Base-by-base conservation (phyloP, 2,113 vertebrate genomes). In the Tichodroma muraria region DNA sequence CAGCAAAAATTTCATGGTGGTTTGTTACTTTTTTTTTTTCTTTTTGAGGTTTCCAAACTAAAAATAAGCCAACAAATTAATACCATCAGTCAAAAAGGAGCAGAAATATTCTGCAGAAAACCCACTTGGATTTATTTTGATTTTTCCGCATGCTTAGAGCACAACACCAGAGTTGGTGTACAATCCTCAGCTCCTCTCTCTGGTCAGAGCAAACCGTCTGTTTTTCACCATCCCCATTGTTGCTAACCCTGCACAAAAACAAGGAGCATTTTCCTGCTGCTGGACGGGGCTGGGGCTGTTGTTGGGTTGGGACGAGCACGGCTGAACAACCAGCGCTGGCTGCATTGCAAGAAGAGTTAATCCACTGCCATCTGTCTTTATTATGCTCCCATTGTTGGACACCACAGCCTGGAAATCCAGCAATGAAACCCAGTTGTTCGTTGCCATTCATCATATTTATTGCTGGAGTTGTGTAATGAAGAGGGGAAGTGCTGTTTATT, bases 391-490 rank as follows among this genome's bases (percentile, higher is more conserved):
- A 83, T 95, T 95, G 91, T 96, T 93, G 96, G 95, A 94, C 91
- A 96, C 79, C 85, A 44, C 88, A 83, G 94, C 93, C 88, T 97
- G 94, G 93, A 96, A 95, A 95, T 78, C 89, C 54, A 93, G 96
- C 93, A 93, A 93, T 95, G 96, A 97, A 97, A 90, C 90, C 88
- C 91, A 89, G 91, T 95, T 94, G 90, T 49, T 94, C 60, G 0
- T 91, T 75, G 93, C 77, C 94, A 95, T 97, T 93, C 88, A 95
- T 97, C 94, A 94, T 50, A 81, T 91, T 96, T 97, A 95, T 95
- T 95, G 95, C 95, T 93, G 85, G 94, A 96, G 94, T 96, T 95
- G 91, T 90, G 94, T 95, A 97, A 95, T 95, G 96, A 95, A 97
- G 94, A 96, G 96, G 88, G 94, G 95, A 97, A 95, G 91, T 91